phyloP scores from a whole-genome alignment of 2,797 vertebrate genomes.

The Tenualosa ilisha region DNA sequence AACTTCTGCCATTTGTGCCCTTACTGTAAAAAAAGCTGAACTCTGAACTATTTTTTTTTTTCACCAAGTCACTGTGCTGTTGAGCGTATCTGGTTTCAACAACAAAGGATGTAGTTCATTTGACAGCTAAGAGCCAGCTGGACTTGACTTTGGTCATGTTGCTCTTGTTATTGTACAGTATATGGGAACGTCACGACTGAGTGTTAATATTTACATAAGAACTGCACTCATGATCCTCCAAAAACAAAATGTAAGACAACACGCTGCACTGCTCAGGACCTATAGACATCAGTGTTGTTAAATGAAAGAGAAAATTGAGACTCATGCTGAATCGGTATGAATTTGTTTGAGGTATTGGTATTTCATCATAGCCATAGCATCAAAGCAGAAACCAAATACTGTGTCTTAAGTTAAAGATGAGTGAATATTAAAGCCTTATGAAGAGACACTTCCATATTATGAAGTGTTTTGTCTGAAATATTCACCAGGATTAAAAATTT shows the following conservation, averaged over 20 bases:
- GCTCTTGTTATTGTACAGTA: not conserved
- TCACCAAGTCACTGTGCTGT: constrained; percentile 19
- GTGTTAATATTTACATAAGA: not conserved
- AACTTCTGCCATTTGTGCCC: not conserved
- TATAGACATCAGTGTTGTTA: not conserved
- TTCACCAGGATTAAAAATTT: not conserved
- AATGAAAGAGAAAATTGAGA: not conserved
- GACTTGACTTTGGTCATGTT: not conserved
- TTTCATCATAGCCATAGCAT: not conserved
- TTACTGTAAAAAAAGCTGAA: constrained; percentile 6
- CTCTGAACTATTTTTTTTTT: not conserved
- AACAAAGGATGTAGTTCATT: not conserved
- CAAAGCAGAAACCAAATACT: constrained; percentile 11
- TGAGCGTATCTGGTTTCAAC: not conserved
- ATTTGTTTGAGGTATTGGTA: not conserved
- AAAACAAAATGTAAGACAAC: not conserved
- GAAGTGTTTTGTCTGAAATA: not conserved
- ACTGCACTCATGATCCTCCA: not conserved
- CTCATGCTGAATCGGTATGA: not conserved
- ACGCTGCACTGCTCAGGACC: not conserved
- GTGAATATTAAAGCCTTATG: not conserved
- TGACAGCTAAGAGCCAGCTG: not conserved
- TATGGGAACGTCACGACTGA: not conserved
- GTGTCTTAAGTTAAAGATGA: not conserved
- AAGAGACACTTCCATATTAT: not conserved